Percentiles rank a stretch among this genome's conserved stretches.
Conservation (phyloP, 2,113 vertebrate genomes). For the Catharus bicknelli region DNA sequence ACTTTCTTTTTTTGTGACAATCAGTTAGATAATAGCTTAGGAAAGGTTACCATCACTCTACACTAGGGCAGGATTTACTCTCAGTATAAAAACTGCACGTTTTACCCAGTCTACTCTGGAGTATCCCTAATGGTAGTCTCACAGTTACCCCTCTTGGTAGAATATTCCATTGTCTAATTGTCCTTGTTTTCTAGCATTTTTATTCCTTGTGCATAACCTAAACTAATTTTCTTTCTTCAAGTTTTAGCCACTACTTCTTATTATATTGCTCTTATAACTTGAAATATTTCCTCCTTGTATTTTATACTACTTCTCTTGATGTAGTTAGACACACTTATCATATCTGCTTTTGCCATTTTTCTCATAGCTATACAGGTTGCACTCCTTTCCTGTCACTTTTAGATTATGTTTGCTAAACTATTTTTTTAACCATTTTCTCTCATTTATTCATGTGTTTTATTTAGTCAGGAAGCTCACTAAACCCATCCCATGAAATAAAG, state of each 20-base stretch:
- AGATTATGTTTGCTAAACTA: not conserved
- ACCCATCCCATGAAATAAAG: not conserved
- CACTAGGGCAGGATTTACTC: not conserved
- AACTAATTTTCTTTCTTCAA: not conserved
- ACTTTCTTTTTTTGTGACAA: accelerated
- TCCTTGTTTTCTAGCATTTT: not conserved
- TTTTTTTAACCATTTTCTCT: not conserved
- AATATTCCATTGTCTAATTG: not conserved
- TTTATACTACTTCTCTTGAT: not conserved
- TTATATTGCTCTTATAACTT: not conserved
- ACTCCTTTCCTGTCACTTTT: not conserved
- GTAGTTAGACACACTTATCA: not conserved
- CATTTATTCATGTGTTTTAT: not conserved
- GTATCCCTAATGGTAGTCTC: not conserved
- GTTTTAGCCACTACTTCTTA: not conserved
- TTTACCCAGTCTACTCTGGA: not conserved
- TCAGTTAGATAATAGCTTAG: not conserved
- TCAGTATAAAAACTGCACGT: not conserved
- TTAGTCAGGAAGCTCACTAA: not conserved
- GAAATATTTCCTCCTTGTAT: not conserved
- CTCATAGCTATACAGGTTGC: not conserved
- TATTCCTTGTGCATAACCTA: not conserved
- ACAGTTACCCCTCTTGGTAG: not conserved
- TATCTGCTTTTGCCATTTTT: not conserved
- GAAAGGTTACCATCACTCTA: not conserved